phyloP scores from a whole-genome alignment of 2,113 vertebrate genomes.

The Gobio gobio region DNA sequence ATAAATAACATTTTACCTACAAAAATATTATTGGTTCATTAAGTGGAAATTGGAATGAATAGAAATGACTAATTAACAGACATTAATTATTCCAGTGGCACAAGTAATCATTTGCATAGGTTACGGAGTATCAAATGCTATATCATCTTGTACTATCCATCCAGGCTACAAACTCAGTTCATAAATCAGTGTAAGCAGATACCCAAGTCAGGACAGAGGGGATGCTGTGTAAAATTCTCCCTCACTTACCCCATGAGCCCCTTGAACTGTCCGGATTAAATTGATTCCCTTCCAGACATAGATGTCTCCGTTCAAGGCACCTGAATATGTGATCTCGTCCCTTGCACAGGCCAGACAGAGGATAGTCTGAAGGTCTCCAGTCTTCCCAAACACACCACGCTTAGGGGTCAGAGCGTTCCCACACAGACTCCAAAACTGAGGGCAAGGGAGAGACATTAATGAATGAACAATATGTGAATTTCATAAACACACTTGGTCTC shows the following conservation, averaged over 20 bases:
- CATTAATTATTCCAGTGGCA: background rate
- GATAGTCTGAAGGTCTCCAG: conserved; percentile 97
- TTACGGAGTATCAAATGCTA: background rate
- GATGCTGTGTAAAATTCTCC: background rate
- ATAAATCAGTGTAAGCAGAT: background rate
- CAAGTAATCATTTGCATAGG: background rate
- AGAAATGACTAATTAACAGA: background rate
- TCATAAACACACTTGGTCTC: background rate
- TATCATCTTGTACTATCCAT: background rate
- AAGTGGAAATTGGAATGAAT: background rate
- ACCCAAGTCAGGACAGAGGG: background rate
- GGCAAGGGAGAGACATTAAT: conserved; percentile 49
- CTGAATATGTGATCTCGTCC: conserved; percentile 96
- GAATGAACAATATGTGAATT: background rate
- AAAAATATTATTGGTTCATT: background rate
- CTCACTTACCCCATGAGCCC: conserved; percentile 91
- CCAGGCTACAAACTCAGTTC: background rate
- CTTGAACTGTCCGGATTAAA: conserved; percentile 91
- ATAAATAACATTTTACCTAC: background rate
- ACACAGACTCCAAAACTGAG: conserved; percentile 98
- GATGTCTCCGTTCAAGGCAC: conserved; percentile 95
- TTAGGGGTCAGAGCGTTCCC: conserved; percentile 96
- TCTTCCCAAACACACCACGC: conserved; percentile 96
- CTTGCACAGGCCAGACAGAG: conserved; percentile 94
- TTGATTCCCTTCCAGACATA: conserved; percentile 98